Percentiles rank a stretch among this genome's conserved stretches.
Conservation (phyloP, 92 coral and sea anemone genomes). For the Epizoanthus rinbou region DNA sequence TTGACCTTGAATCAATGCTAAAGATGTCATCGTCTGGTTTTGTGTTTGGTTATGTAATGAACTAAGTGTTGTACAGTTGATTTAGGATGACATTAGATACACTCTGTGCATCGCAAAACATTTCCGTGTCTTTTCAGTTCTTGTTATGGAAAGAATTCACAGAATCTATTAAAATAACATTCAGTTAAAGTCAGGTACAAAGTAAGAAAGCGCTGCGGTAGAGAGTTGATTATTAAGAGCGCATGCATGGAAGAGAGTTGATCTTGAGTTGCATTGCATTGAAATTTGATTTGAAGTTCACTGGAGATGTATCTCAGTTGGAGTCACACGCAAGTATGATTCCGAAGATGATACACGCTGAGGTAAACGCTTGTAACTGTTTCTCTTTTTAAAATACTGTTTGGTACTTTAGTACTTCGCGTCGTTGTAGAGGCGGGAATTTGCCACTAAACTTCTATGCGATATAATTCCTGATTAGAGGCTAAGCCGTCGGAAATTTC, state of each 20-base stretch:
- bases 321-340: background rate
- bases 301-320: background rate
- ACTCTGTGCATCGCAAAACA: background rate
- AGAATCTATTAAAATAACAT: slow-evolving; percentile 1
- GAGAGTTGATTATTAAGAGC: no score
- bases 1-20: background rate
- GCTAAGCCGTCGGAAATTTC: no score
- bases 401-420: no score
- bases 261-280: no score
- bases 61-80: slow-evolving; percentile 15
- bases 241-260: background rate
- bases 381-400: background rate
- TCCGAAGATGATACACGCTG: background rate
- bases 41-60: slow-evolving; percentile 6
- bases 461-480: no score
- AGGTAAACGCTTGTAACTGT: background rate
- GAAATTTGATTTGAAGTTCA: background rate
- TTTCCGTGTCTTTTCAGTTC: background rate
- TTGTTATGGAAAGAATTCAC: slow-evolving; percentile 16
- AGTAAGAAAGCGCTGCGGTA: background rate
- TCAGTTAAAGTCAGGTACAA: background rate
- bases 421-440: background rate
- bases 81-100: slow-evolving; percentile 1
- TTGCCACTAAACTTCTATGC: no score
- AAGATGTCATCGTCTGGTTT: background rate